phyloP scores from a whole-genome alignment of 2,113 vertebrate genomes.

The Bubo bubo region DNA sequence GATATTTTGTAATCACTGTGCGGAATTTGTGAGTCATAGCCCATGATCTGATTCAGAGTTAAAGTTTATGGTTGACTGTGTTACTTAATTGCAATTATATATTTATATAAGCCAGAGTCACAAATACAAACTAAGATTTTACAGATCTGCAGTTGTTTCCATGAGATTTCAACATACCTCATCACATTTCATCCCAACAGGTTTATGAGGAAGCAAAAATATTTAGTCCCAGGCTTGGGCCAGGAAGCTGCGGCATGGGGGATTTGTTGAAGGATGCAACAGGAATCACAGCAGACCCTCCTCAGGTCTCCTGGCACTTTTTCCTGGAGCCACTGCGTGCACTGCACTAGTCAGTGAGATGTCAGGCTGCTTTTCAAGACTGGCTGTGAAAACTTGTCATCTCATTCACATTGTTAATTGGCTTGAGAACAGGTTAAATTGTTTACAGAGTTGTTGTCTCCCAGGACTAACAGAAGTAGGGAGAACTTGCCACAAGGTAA shows the following conservation, averaged over 20 bases:
- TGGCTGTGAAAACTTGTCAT: background rate
- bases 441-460: background rate
- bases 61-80: background rate
- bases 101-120: background rate
- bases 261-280: background rate
- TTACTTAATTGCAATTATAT: background rate
- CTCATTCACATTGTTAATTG: background rate
- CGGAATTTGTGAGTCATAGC: background rate
- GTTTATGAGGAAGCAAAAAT: background rate
- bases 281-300: background rate
- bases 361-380: background rate
- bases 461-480: background rate
- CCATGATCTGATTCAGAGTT: background rate
- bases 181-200: background rate
- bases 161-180: background rate
- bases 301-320: background rate
- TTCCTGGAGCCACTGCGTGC: background rate
- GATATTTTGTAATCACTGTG: background rate
- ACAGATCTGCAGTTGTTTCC: background rate
- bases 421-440: background rate
- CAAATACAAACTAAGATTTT: background rate
- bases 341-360: accelerated
- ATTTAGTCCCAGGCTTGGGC: background rate
- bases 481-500: background rate
- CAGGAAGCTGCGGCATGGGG: background rate